Evolutionary conservation across 2,797 vertebrate genomes (phyloP), one percentile per base, ranked within the genome.

Genomic region (Enteromius treurensis): DNA sequence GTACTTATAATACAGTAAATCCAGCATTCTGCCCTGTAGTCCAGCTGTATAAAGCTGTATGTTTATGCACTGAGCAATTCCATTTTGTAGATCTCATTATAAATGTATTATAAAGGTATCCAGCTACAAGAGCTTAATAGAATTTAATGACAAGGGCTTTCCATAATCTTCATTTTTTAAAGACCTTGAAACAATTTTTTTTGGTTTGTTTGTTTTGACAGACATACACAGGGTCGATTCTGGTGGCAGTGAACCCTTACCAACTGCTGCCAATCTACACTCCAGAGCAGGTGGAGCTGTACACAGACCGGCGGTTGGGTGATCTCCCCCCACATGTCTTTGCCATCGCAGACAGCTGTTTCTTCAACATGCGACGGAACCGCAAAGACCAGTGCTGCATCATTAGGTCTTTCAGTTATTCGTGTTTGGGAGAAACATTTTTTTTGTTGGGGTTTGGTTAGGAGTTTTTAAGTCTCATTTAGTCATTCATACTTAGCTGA

Each of bases 211-310:
- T 51, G 51, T 40, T 81, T 53, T 58, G 15, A 62, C 87, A 99
- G 98, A 99, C 98, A 0, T 99, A 97, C 92, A 98, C 96, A 26
- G 98, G 98, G 78, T 97, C 97, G 80, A 99, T 99, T 94, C 93
- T 99, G 92, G 96, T 99, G 68, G 96, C 98, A 0, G 95, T 99
- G 90, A 99, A 99, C 92, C 98, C 98, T 0, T 99, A 99, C 94
- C 96, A 98, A 94, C 89, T 96, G 91, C 93, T 99, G 89, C 97
- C 98, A 1, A 90, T 99, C 88, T 99, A 99, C 92, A 96, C 96
- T 2, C 87, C 86, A 0, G 97, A 99, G 79, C 94, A 98, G 71
- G 96, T 98, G 77, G 94, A 95, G 71, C 91, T 92, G 80, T 98
- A 98, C 91, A 96, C 94, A 6, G 95, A 95, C 84, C 94, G 83